A percentile compares a stretch with the other conserved stretches of the same genome.
phyloP scores from a whole-genome alignment of 1,140 invertebrate species.

The Psilanteris sp. region DNA sequence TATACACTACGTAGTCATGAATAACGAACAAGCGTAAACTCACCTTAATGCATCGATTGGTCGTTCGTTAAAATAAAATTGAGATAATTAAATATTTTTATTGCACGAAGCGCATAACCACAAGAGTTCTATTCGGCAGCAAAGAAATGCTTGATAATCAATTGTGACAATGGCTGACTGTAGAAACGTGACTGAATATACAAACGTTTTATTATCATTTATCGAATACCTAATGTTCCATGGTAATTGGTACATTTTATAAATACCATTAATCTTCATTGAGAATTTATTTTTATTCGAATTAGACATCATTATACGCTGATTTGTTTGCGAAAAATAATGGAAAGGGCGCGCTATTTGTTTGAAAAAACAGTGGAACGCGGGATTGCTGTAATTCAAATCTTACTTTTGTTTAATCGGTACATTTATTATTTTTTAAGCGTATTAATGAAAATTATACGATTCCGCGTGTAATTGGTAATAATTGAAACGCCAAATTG shows the following conservation, averaged over 20 bases:
- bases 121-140: constrained; percentile 3
- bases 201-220: constrained; percentile 30
- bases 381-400: too few species aligned
- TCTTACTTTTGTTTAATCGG: too few species aligned
- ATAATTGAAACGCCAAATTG: too few species aligned
- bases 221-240: constrained; percentile 5
- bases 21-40: constrained; percentile 58
- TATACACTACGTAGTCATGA: constrained; percentile 55
- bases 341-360: too few species aligned
- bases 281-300: background rate
- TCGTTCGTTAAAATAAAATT: constrained; percentile 49
- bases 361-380: too few species aligned
- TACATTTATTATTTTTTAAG: too few species aligned
- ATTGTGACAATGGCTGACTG: constrained; percentile 10
- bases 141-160: constrained; percentile 34
- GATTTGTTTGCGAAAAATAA: too few species aligned
- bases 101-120: constrained; percentile 10
- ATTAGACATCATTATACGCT: background rate
- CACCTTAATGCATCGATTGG: constrained; percentile 54
- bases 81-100: constrained; percentile 56
- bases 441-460: too few species aligned
- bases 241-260: constrained; percentile 8
- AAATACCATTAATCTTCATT: background rate
- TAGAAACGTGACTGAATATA: constrained; percentile 9
- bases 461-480: too few species aligned